phyloP scores from a whole-genome alignment of 2,797 vertebrate species.

The Thalassophryne amazonica region DNA sequence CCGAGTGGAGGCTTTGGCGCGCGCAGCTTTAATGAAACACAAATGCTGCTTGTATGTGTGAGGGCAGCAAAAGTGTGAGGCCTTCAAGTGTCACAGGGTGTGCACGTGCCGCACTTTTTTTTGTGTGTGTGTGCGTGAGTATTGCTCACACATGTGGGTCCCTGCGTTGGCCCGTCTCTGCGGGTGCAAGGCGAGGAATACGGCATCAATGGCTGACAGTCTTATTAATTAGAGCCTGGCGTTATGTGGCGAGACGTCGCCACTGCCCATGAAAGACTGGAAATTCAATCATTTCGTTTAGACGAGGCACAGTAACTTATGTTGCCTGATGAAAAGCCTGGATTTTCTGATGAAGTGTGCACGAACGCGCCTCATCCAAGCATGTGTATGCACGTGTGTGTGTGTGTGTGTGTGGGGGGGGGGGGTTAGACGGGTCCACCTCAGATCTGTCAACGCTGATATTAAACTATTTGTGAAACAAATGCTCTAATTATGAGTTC shows the following conservation, averaged over 20 bases:
- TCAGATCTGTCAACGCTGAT: conserved; percentile 60
- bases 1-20: conserved; percentile 50
- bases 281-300: conserved; percentile 53
- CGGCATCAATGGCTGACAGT: conserved; percentile 51
- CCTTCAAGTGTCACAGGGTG: conserved; percentile 46
- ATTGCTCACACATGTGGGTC: conserved; percentile 47
- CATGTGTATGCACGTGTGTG: neutral
- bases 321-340: conserved; percentile 23
- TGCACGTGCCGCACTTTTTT: conserved; percentile 27
- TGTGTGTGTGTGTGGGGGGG: conserved; percentile 13
- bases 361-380: no score
- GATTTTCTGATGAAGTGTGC: conserved; percentile 17
- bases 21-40: conserved; percentile 70
- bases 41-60: conserved; percentile 64
- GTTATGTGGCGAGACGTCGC: conserved; percentile 44
- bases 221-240: conserved; percentile 67
- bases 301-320: conserved; percentile 43
- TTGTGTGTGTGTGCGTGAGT: conserved; percentile 32
- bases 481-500: conserved; percentile 50
- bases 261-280: conserved; percentile 57
- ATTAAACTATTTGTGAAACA: conserved; percentile 55
- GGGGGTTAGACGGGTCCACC: conserved; percentile 9
- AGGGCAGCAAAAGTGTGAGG: conserved; percentile 55
- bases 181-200: conserved; percentile 6
- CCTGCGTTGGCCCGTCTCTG: conserved; percentile 11